These are phyloP conservation scores for Chloebia gouldiae DNA, from an alignment of 2,113 vertebrate genomes.

Conservation along the genomic window DNA sequence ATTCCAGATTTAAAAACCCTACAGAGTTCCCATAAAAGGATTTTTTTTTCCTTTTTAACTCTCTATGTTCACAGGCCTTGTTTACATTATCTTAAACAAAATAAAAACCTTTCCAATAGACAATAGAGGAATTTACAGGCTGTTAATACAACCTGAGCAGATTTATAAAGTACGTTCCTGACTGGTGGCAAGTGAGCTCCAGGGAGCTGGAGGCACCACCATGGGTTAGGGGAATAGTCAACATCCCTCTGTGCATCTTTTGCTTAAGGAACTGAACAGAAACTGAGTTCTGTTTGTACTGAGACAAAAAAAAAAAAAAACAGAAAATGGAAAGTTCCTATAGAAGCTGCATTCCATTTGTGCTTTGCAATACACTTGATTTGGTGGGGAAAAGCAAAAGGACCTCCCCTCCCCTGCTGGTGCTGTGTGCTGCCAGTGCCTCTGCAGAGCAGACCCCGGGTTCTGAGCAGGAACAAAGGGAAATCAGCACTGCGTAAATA, in stretches of 20 bases:
- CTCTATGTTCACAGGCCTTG: constrained; percentile 48
- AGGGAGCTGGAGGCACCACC: background rate
- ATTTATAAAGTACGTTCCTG: background rate
- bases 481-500: background rate
- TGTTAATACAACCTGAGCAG: constrained; percentile 12
- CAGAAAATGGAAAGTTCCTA: background rate
- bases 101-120: constrained; percentile 27
- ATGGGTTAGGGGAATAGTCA: background rate
- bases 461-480: constrained; percentile 12
- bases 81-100: constrained; percentile 57
- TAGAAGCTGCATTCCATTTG: background rate
- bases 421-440: background rate
- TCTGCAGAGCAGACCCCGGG: background rate
- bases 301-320: background rate
- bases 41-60: constrained; percentile 18
- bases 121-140: constrained; percentile 37
- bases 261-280: background rate
- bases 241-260: background rate
- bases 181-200: background rate
- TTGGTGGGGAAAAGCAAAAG: background rate
- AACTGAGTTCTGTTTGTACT: background rate
- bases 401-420: background rate
- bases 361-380: background rate
- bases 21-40: constrained; percentile 75
- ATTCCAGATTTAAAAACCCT: constrained; percentile 58